A percentile compares a stretch with the other conserved stretches of the same genome.
Conservation (phyloP, 2,113 vertebrate genomes). For the Mesembrinibis cayennensis region DNA sequence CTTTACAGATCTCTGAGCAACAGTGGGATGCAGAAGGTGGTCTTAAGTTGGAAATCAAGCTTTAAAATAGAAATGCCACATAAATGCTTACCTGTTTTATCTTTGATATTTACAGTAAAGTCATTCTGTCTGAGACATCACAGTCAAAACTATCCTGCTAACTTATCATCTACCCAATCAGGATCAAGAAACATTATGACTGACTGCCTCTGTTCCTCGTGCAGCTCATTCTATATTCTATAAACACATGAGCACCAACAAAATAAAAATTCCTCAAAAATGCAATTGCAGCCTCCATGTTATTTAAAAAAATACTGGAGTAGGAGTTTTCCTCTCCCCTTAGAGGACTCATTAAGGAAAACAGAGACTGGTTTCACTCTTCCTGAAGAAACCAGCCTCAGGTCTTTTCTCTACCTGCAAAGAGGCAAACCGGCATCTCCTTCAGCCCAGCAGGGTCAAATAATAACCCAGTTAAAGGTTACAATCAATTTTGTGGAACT, state of each 20-base stretch:
- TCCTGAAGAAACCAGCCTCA: neutral
- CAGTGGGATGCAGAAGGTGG: neutral
- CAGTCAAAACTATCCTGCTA: neutral
- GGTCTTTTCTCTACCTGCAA: neutral
- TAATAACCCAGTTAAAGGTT: neutral
- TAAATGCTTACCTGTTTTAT: neutral
- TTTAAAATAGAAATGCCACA: neutral
- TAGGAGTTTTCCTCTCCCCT: fast-evolving
- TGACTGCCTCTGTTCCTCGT: neutral
- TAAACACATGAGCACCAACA: fast-evolving
- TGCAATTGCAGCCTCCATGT: neutral
- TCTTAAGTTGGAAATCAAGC: neutral
- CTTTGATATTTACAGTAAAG: neutral
- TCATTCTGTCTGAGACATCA: neutral
- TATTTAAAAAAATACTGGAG: neutral
- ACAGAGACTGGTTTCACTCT: neutral
- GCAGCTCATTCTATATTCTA: neutral
- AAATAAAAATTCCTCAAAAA: neutral
- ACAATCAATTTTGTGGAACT: neutral
- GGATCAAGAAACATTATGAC: neutral
- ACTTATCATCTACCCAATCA: neutral
- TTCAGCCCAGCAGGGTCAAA: neutral
- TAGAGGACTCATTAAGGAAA: neutral
- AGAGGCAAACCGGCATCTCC: neutral
- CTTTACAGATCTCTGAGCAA: neutral